These are phyloP conservation scores for Mixornis gularis DNA, from an alignment of 2,113 vertebrate species.

Conservation along the genomic window DNA sequence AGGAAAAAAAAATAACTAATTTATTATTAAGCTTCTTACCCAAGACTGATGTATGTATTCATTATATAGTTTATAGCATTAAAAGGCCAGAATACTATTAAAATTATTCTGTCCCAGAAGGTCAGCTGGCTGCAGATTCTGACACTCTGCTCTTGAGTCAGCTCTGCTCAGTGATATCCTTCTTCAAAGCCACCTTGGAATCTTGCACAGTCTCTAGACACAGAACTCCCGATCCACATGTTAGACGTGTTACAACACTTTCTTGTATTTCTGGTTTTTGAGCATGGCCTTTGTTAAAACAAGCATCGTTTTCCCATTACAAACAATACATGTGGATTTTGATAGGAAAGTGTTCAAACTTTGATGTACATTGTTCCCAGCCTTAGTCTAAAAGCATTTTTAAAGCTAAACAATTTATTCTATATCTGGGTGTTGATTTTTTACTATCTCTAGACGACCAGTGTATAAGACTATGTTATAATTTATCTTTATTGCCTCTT, in stretches of 20 bases:
- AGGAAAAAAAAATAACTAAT: constrained; percentile 37
- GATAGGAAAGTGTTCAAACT: neutral
- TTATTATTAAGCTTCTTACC: constrained; percentile 41
- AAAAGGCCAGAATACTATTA: constrained; percentile 7
- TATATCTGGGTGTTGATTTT: neutral
- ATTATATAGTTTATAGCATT: constrained; percentile 10
- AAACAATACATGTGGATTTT: neutral
- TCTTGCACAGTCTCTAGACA: neutral
- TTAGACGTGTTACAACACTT: neutral
- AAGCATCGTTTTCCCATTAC: neutral
- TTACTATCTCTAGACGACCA: neutral
- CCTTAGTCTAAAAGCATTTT: neutral
- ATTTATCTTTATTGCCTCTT: neutral
- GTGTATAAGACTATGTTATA: neutral
- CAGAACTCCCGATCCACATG: neutral
- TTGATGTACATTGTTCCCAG: neutral
- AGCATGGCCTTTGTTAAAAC: neutral
- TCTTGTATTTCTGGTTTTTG: neutral
- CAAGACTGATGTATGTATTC: constrained; percentile 18
- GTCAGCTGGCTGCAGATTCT: constrained; percentile 12
- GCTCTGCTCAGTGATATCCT: neutral
- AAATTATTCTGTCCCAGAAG: neutral
- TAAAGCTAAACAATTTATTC: neutral
- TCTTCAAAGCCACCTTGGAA: neutral
- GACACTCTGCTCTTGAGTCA: neutral